phyloP scores from a whole-genome alignment of 1,140 invertebrate species.

The Anadara kagoshimensis region DNA sequence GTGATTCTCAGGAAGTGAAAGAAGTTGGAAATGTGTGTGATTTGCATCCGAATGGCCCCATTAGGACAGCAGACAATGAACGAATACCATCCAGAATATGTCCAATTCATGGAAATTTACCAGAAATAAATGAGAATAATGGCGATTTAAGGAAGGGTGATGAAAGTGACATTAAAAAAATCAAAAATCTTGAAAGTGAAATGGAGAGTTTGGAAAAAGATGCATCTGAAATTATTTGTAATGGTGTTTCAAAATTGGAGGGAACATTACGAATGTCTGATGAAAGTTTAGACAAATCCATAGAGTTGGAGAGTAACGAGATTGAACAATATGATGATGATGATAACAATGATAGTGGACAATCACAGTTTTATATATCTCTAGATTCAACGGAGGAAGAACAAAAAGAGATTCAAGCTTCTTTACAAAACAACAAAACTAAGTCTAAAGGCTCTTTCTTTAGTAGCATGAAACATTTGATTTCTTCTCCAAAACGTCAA shows the following conservation, averaged over 20 bases:
- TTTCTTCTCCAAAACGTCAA: constrained; percentile 54
- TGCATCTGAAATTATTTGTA: background rate
- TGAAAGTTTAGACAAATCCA: no score
- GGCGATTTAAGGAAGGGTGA: constrained; percentile 38
- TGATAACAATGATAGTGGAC: constrained; percentile 41
- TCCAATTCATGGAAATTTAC: no score
- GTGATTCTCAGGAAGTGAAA: no score
- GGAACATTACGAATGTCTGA: no score
- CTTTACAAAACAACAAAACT: background rate
- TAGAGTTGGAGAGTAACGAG: background rate
- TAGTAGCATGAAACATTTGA: constrained; percentile 57
- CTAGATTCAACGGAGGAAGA: constrained; percentile 46
- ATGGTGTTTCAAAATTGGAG: no score
- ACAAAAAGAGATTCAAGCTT: background rate
- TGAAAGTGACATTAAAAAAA: constrained; percentile 15
- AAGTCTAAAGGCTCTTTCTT: constrained; percentile 47
- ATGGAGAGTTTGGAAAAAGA: constrained; percentile 9
- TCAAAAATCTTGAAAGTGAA: constrained; percentile 8
- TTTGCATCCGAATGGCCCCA: no score
- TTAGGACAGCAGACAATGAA: no score
- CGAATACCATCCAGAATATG: no score
- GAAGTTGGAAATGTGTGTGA: no score
- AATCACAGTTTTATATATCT: constrained; percentile 61
- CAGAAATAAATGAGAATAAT: constrained; percentile 37
- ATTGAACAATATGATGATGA: constrained; percentile 19